phyloP scores from a whole-genome alignment of 2,113 vertebrate genomes.

The Pagrus major region DNA sequence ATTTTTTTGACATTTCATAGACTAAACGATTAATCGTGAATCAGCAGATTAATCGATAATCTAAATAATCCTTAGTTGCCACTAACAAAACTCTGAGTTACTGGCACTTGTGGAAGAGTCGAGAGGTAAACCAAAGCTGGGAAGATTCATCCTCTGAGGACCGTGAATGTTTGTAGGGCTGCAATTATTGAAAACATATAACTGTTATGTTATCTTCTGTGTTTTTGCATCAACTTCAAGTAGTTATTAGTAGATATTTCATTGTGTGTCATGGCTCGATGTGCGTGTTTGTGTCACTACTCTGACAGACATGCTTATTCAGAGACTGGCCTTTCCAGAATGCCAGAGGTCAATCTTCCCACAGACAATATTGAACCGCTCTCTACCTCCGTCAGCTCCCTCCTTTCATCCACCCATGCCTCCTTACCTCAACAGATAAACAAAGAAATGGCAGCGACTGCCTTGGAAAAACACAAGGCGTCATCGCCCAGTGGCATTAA shows the following conservation, averaged over 20 bases:
- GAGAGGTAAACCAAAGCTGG: no score
- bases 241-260: neutral
- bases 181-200: no score
- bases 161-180: no score
- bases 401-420: slow-evolving; percentile 38
- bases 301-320: slow-evolving; percentile 8
- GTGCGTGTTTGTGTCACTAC: neutral
- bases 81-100: no score
- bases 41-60: no score
- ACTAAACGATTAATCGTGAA: no score
- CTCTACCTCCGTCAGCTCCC: slow-evolving; percentile 41
- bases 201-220: no score
- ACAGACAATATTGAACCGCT: slow-evolving; percentile 50
- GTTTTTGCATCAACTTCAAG: neutral
- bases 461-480: slow-evolving; percentile 18
- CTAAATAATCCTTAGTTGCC: no score
- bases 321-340: slow-evolving; percentile 52
- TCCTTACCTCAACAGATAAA: slow-evolving; percentile 25
- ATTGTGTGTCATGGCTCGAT: neutral
- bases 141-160: no score
- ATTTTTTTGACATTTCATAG: no score
- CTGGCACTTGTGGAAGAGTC: no score
- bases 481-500: slow-evolving; percentile 20
- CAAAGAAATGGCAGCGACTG: slow-evolving; percentile 26
- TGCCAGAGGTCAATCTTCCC: slow-evolving; percentile 63